Evolutionary conservation across 1,140 invertebrate species (phyloP), one percentile per base, ranked within the genome.

Genomic region (Lutraria rhynchaena): DNA sequence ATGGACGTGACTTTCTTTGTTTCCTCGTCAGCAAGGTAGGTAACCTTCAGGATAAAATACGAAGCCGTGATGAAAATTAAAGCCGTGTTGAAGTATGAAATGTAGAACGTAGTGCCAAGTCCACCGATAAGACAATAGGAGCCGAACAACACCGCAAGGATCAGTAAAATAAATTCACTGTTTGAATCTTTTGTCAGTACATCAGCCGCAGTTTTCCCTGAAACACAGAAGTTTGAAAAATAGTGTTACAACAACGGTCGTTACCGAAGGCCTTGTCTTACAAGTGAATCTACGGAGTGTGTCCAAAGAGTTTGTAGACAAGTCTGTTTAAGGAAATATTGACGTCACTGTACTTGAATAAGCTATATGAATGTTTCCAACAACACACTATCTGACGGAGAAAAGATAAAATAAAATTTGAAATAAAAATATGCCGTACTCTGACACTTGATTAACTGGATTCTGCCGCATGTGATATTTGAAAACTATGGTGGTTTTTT

Each of bases 111-210:
- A 17, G 92, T 89, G 17, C 91, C 91, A 11, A 92, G 86, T 11
- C 92, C 92, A 11, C 92, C 92, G 24, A 92, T 88, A 29, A 92
- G 85, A 27, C 91, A 92, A 85, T 92, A 92, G 44, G 89, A 88
- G 2, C 89, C 90, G 73, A 89, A 88, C n/a, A 89, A 51, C 7
- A 85, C 83, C 0, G 87, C 86, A 67, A 89, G 82, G 29, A 88
- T 73, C 15, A 89, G 24, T 13, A 87, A 58, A 27, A 83, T 81
- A 31, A 87, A 87, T 70, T 89, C 88, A 3, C 80, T 83, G 7
- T 84, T 87, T n/a, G 84, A 83, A 35, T 88, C 83, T 17, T 84
- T 83, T 13, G 74, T 82, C 9, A 87, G 60, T 0, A 78, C 61
- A 71, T 85, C 70, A 2, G 87, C 63, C 17, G 85, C 70, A 0